phyloP scores from a whole-genome alignment of 2,113 vertebrate genomes.

The Platanista minor region DNA sequence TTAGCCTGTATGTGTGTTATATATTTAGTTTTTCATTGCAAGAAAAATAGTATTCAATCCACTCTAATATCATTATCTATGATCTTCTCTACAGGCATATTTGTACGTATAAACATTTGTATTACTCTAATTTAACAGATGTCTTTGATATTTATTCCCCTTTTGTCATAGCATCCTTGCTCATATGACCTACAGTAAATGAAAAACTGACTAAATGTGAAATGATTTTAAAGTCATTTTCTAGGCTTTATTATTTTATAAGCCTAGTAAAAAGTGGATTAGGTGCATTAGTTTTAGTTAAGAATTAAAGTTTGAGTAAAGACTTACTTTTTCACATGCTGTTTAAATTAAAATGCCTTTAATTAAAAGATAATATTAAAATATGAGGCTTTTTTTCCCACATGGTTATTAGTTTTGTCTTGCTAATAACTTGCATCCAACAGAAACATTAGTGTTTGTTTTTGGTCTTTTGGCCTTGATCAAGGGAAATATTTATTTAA shows the following conservation, averaged over 20 bases:
- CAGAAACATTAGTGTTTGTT: constrained; percentile 33
- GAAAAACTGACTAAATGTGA: not conserved
- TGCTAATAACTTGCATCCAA: constrained; percentile 55
- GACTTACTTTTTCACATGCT: constrained; percentile 21
- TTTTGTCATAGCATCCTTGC: constrained; percentile 30
- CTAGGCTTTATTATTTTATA: constrained; percentile 34
- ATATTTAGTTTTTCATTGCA: constrained; percentile 26
- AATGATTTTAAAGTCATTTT: constrained; percentile 29
- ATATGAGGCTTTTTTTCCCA: not conserved
- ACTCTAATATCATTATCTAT: not conserved
- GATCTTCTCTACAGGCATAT: not conserved
- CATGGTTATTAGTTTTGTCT: not conserved
- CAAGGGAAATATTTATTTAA: constrained; percentile 42
- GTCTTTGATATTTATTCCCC: not conserved
- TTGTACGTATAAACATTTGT: not conserved
- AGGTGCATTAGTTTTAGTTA: constrained; percentile 37
- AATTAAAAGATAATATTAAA: not conserved
- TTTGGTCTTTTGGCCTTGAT: constrained; percentile 46
- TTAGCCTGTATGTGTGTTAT: constrained; percentile 21
- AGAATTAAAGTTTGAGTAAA: not conserved
- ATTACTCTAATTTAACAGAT: constrained; percentile 19
- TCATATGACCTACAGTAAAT: not conserved
- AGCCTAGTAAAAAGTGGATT: not conserved
- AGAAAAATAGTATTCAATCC: not conserved
- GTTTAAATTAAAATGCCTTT: constrained; percentile 27